Base-by-base conservation (phyloP, 2,797 vertebrate genomes). In the Lophotriccus pileatus region DNA sequence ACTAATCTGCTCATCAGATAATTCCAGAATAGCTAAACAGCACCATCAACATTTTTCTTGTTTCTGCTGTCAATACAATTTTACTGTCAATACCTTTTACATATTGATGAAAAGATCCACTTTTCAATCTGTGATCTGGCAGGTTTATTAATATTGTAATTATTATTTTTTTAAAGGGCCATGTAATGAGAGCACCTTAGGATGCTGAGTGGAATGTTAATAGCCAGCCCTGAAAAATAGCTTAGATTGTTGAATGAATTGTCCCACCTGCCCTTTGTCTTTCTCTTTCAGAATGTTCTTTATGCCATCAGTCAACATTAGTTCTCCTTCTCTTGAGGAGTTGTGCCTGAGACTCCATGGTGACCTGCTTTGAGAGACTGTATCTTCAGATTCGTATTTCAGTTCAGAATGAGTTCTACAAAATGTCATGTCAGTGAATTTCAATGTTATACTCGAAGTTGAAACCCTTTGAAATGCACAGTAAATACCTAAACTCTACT, bases 301-400 rank as follows among this genome's bases (percentile, higher is more conserved):
- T 89, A 17, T 72, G 68, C 47, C 12, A 25, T 39, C n/a, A 74
- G 37, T 83, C 44, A 56, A 32, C 44, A 25, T 59, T 60, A 70
- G 19, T 22, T 63, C 21, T 47, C 4, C 27, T 5, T 56, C 13
- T 68, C 22, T 63, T 0, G 0, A 5, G 74, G 23, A 30, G 18
- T 39, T 91, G 21, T 9, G 10, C 37, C 28, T 25, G 23, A 62
- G 79, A 66, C 44, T 78, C 14, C 12, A 6, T 30, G 25, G 28
- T 84, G 81, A 72, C 34, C 14, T 83, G n/a, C 30, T 68, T 72
- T 69, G 68, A 77, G 56, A 81, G 49, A 10, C 56, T 39, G 3
- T 44, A 18, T 78, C 62, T 86, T 90, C 60, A 52, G 25, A 41
- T 66, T 39, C 62, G 5, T 74, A 27, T 77, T 80, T 55, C 18